Evolutionary conservation across 2,113 vertebrate species (phyloP), one percentile per base, ranked within the genome.

Genomic region (Poecilia latipinna): DNA sequence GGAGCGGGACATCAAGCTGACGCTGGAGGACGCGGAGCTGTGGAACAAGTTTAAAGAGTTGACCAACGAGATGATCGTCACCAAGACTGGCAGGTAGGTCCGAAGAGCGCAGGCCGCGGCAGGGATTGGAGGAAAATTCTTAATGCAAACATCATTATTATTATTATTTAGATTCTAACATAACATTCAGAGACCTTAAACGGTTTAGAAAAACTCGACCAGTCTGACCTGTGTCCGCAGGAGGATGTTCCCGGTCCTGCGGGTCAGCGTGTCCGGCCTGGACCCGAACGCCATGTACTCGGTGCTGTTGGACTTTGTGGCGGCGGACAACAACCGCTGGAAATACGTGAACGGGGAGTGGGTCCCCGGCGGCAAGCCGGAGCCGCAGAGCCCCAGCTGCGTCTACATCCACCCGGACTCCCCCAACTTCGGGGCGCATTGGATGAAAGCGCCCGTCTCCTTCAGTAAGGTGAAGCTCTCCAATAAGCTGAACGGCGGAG

Each of bases 391-490:
- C 80, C 95, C 95, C 28, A 95, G 95, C 89, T 95, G 95, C 79
- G 95, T 95, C n/a, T 95, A 95, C 89, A 95, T 95, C 83, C 95
- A 95, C 65, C 95, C 95, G n/a, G 94, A 95, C 86, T 95, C 95
- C 0, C 95, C 95, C 3, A 95, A 95, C 86, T 95, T 95, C 70
- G 95, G 95, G 1, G 95, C 95, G 26, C 95, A 95, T 84, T 95
- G 95, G 95, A 95, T 95, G 94, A 95, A 95, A 63, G 95, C 95
- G 15, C 92, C 95, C 0, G 93, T 95, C 6, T 95, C 95, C 74
- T 95, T 95, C 91, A 95, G 95, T 91, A 95, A 95, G 92, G 95
- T 95, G 75, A 95, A 95, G 74, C 93, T 95, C 31, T 95, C 95
- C 77, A 95, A 95, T 48, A 95, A 95, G 82, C 93, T 95, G 29